phyloP scores from a whole-genome alignment of 2,113 vertebrate species.

The Oncorhynchus gorbuscha region DNA sequence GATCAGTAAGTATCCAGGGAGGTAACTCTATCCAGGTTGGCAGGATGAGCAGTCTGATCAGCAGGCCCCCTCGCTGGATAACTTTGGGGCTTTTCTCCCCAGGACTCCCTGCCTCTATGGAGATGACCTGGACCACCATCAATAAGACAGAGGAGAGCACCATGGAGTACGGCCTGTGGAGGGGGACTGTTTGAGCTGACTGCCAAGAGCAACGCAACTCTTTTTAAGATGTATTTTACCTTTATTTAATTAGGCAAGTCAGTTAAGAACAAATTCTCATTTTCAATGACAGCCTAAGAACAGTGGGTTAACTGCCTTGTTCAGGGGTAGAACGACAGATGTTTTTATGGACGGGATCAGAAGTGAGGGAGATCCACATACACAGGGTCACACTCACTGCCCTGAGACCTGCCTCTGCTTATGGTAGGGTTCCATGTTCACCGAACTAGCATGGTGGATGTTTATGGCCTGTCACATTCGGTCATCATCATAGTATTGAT shows the following conservation, averaged over 20 bases:
- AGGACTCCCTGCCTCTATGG: constrained; percentile 76
- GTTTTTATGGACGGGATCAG: constrained; percentile 66
- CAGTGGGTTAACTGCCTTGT: no score
- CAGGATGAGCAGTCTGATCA: background rate
- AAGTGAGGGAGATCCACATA: constrained; percentile 74
- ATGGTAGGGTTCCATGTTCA: constrained; percentile 64
- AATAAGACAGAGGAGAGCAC: constrained; percentile 64
- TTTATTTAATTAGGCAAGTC: no score
- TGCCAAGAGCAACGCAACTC: constrained; percentile 57
- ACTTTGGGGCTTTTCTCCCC: constrained; percentile 19
- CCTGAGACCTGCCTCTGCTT: constrained; percentile 72
- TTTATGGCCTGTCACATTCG: background rate
- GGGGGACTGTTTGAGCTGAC: constrained; percentile 62
- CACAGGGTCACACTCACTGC: constrained; percentile 77
- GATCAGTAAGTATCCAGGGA: background rate
- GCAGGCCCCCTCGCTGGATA: background rate
- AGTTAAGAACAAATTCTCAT: no score
- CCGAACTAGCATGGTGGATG: background rate
- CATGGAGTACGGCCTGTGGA: constrained; percentile 74
- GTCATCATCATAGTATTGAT: background rate
- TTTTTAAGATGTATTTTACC: constrained; percentile 54
- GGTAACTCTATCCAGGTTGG: no score
- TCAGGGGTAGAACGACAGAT: no score
- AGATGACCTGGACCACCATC: constrained; percentile 84
- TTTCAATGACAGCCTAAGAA: no score